phyloP scores from a whole-genome alignment of 2,888 invertebrate genomes.

The Gryllus longicercus region DNA sequence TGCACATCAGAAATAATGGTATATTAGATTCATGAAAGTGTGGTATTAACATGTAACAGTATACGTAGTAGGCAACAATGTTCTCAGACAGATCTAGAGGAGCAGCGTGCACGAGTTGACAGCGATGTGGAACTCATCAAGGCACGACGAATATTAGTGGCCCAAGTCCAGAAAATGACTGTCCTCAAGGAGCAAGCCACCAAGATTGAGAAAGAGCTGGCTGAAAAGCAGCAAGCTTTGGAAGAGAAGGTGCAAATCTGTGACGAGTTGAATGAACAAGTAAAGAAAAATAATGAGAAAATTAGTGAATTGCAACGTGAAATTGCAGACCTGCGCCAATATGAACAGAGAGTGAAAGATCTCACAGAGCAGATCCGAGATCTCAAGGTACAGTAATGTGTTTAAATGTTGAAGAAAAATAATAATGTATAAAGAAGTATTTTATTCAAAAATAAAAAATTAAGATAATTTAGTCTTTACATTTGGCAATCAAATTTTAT shows the following conservation, averaged over 20 bases:
- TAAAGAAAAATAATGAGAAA: background rate
- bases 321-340: background rate
- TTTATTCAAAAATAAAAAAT: too few species aligned
- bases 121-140: background rate
- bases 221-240: background rate
- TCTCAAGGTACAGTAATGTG: background rate
- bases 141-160: background rate
- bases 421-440: background rate
- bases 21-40: too few species aligned
- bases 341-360: slow-evolving; percentile 9
- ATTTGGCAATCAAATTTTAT: too few species aligned
- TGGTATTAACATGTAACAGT: background rate
- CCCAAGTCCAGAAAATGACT: background rate
- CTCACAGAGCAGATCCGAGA: background rate
- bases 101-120: background rate
- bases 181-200: background rate
- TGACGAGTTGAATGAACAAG: background rate
- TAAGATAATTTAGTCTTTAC: too few species aligned
- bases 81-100: slow-evolving; percentile 17
- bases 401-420: background rate
- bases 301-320: background rate
- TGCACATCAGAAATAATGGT: too few species aligned
- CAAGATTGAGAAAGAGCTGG: background rate
- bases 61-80: background rate
- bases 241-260: background rate